These are phyloP conservation scores for Bombus polaris DNA, from an alignment of 1,140 invertebrate species.

Conservation along the genomic window DNA sequence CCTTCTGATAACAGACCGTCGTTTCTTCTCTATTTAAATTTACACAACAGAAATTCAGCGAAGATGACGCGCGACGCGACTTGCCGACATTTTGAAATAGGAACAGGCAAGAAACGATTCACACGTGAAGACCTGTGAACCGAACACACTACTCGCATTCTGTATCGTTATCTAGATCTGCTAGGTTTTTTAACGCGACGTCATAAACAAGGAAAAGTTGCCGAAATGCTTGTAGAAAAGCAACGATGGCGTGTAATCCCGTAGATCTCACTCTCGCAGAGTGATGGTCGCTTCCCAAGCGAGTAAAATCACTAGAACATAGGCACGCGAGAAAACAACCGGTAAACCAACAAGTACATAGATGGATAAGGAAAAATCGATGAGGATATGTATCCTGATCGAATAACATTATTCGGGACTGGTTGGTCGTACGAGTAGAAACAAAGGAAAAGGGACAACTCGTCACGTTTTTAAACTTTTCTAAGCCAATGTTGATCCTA, in stretches of 20 bases:
- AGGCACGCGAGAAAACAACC: conserved; percentile 15
- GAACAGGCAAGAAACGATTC: not conserved
- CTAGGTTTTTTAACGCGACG: no score
- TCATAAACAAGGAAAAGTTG: not conserved
- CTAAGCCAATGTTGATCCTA: not conserved
- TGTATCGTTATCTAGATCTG: not conserved
- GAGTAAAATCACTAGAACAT: not conserved
- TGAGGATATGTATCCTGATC: not conserved
- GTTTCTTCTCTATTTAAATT: conserved; percentile 19
- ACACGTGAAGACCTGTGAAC: not conserved
- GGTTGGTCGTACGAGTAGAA: not conserved
- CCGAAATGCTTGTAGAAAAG: not conserved
- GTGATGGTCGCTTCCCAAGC: not conserved
- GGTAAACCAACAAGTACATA: not conserved
- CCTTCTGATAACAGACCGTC: not conserved
- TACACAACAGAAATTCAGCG: not conserved
- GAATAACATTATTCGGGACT: conserved; percentile 16
- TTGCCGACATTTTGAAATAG: not conserved
- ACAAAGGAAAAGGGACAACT: no score
- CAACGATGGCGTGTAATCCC: not conserved
- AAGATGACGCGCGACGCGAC: conserved; percentile 11
- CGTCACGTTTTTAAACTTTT: not conserved
- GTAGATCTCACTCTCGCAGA: not conserved
- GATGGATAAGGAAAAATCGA: conserved; percentile 20
- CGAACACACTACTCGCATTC: not conserved